Evolutionary conservation across 1,140 invertebrate species (phyloP).

Genomic region (Ostrea denselamellosa): DNA sequence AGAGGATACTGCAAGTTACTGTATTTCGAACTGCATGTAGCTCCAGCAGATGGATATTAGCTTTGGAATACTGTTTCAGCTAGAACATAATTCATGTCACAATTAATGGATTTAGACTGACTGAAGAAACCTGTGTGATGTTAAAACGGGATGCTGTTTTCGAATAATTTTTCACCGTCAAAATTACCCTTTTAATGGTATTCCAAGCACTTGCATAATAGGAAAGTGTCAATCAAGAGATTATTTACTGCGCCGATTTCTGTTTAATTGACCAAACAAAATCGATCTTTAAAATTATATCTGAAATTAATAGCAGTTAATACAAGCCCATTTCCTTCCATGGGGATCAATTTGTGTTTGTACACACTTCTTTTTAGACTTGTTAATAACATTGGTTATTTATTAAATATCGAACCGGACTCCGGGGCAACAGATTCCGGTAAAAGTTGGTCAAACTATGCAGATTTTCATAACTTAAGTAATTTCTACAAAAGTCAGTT

Average conservation of each 20-base stretch:
- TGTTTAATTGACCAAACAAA: background rate
- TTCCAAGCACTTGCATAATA: background rate
- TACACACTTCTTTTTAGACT: slow-evolving; percentile 4
- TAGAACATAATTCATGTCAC: background rate
- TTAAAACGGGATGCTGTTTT: background rate
- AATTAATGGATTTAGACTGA: slow-evolving; percentile 31
- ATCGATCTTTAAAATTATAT: slow-evolving; percentile 20
- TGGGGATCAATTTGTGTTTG: background rate
- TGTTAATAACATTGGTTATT: background rate
- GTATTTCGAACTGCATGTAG: background rate
- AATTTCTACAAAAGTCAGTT: too few species aligned
- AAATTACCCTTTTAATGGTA: slow-evolving; percentile 13
- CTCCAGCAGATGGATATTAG: background rate
- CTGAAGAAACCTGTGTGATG: slow-evolving; percentile 7
- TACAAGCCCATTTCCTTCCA: slow-evolving; percentile 1
- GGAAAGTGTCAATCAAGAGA: slow-evolving; percentile 12
- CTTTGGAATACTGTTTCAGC: background rate
- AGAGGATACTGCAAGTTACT: background rate
- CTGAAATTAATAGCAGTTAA: slow-evolving; percentile 26
- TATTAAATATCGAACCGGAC: background rate
- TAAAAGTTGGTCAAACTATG: background rate
- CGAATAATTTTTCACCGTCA: background rate
- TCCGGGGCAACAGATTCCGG: background rate
- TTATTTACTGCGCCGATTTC: slow-evolving; percentile 2
- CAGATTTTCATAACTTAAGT: too few species aligned